These are phyloP conservation scores for Gambusia affinis DNA, from an alignment of 2,113 vertebrate genomes.

Conservation along the genomic window DNA sequence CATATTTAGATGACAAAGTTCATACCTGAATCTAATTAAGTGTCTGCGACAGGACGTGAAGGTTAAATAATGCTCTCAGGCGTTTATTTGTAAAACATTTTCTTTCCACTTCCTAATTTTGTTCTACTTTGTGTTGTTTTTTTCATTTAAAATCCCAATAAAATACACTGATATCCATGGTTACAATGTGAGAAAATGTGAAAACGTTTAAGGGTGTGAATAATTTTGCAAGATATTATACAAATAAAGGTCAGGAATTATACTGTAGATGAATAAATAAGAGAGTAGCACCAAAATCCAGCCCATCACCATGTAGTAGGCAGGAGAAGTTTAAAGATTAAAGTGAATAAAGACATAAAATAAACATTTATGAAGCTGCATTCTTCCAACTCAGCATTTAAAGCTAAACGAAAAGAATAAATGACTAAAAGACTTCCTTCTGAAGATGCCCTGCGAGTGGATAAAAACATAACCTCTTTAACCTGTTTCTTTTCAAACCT, in stretches of 20 bases:
- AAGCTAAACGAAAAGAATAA: background rate
- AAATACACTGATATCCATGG: background rate
- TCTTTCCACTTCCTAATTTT: background rate
- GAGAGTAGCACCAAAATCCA: constrained; percentile 69
- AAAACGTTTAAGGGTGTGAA: background rate
- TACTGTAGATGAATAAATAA: constrained; percentile 33
- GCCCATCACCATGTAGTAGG: constrained; percentile 34
- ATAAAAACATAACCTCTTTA: background rate
- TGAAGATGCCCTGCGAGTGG: constrained; percentile 38
- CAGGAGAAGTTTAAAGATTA: background rate
- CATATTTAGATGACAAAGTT: background rate
- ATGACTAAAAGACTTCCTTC: background rate
- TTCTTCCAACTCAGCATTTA: background rate
- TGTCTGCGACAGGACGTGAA: background rate
- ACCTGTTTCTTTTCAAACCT: background rate
- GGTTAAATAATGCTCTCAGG: background rate
- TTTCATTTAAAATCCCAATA: background rate
- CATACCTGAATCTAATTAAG: background rate
- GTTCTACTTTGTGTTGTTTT: too few relatives aligned
- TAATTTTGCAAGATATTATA: background rate
- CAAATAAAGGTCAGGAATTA: constrained; percentile 62
- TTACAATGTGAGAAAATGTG: background rate
- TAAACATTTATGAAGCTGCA: background rate
- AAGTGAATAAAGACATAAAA: constrained; percentile 2
- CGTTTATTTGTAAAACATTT: background rate